phyloP scores from a whole-genome alignment of 2,888 invertebrate genomes.

The Argyresthia goedartella region DNA sequence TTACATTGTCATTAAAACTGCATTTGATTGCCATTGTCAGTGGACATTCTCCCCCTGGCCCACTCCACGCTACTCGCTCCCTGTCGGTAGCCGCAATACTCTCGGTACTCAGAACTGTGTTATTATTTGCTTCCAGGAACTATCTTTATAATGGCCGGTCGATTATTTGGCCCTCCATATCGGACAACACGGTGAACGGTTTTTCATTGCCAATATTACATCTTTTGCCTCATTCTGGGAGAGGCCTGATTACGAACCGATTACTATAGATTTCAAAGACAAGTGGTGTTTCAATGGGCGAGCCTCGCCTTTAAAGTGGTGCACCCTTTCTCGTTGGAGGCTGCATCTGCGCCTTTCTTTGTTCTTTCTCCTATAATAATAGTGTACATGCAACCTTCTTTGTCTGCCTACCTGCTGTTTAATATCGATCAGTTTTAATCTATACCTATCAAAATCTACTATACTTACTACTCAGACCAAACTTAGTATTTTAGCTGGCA shows the following conservation, averaged over 20 bases:
- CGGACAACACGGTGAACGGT: constrained; percentile 43
- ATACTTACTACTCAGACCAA: too few relatives aligned
- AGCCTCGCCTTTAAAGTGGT: constrained; percentile 52
- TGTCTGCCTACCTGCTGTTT: too few relatives aligned
- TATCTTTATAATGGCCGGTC: constrained; percentile 24
- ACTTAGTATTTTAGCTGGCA: too few relatives aligned
- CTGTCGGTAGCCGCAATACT: constrained; percentile 3
- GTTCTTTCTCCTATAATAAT: constrained; percentile 35
- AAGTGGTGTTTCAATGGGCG: constrained; percentile 48
- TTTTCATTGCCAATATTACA: constrained; percentile 50
- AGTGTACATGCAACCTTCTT: constrained; percentile 3
- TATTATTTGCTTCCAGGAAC: constrained; percentile 23
- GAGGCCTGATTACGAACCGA: constrained; percentile 58
- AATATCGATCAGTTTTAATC: too few relatives aligned
- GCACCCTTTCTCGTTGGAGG: constrained; percentile 62
- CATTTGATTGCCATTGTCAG: too few relatives aligned
- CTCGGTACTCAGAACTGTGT: constrained; percentile 8
- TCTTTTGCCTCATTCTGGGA: constrained; percentile 52
- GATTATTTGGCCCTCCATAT: constrained; percentile 36
- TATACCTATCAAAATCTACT: too few relatives aligned
- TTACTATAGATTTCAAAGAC: constrained; percentile 66
- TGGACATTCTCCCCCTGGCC: too few relatives aligned
- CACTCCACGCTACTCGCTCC: too few relatives aligned
- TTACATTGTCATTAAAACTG: too few relatives aligned
- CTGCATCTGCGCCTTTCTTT: constrained; percentile 57